Evolutionary conservation across 2,797 vertebrate species (phyloP), one percentile per base, ranked within the genome.

Genomic region (Parauchenoglanis punctatus): DNA sequence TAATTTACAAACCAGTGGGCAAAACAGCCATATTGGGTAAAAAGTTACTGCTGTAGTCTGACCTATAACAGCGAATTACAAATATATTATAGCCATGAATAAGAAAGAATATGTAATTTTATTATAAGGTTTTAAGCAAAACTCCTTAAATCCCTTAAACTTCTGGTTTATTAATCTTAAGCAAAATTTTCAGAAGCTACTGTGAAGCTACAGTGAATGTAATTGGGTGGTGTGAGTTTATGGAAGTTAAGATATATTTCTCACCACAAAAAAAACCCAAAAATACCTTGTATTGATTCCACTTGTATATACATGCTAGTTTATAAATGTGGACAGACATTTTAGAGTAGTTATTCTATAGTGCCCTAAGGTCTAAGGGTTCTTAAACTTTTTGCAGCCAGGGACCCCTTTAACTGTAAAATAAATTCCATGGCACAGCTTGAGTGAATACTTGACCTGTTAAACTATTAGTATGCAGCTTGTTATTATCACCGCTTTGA

Each of bases 401-500:
- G 7, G 31, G 56, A 46, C 18, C 17, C 0, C 35, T 81, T 46
- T 46, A 67, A 82, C 7, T 81, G 31, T 18, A 81, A 81, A 81
- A 25, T 17, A 61, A 20, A 65, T 20, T 63, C n/a, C 44, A 31
- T 49, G 12, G 28, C 40, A 81, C 77, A 59, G 59, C 52, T 46
- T 65, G 35, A 80, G 31, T 58, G 85, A 86, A 58, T 44, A 52
- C 76, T 81, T 4, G 58, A 44, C 25, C 63, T 12, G 11, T 86
- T 20, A 86, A 17, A 70, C 40, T 73, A 58, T 73, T 81, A 72
- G 67, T 44, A 56, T n/a, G 25, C 23, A 46, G 80, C 63, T 23
- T 67, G 76, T 70, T 86, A 72, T 81, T 86, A 20, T n/a, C 54
- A 40, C 20, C 61, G 58, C 28, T 81, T 40, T 81, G 75, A 56